A percentile compares a stretch with the other conserved stretches of the same genome.
These are phyloP conservation scores for Cheilosia grossa DNA, from an alignment of 2,888 invertebrate species.

Conservation along the genomic window DNA sequence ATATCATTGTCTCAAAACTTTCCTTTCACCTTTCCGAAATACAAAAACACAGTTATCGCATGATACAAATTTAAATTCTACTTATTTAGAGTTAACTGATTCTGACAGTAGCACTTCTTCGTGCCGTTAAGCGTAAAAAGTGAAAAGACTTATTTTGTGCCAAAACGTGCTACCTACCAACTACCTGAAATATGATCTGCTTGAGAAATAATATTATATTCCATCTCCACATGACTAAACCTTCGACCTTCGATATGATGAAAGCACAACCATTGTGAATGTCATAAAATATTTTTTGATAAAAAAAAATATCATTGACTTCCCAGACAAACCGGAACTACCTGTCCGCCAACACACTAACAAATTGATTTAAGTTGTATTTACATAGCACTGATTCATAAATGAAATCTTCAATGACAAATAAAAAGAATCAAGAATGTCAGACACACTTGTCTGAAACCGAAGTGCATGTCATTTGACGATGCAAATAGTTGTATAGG, in stretches of 20 bases:
- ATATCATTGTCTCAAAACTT: too few species aligned
- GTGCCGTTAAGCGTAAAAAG: not conserved
- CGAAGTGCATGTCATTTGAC: not conserved
- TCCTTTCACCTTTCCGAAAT: too few species aligned
- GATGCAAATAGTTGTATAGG: not conserved
- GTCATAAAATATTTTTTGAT: slow-evolving; percentile 20
- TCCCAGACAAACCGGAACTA: not conserved
- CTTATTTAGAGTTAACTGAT: not conserved
- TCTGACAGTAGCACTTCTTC: not conserved
- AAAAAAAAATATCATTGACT: too few species aligned
- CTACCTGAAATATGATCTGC: slow-evolving; percentile 32
- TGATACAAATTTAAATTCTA: not conserved
- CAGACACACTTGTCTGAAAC: not conserved
- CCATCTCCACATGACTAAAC: not conserved
- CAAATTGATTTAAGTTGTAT: not conserved
- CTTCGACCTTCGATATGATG: not conserved
- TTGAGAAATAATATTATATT: slow-evolving; percentile 4
- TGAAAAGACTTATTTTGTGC: not conserved
- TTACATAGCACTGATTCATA: slow-evolving; percentile 12
- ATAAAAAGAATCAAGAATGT: not conserved
- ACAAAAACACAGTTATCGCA: not conserved
- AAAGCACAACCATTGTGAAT: slow-evolving; percentile 17
- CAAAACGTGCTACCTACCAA: slow-evolving; percentile 20
- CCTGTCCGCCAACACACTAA: not conserved
- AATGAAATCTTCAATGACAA: slow-evolving; percentile 52